phyloP scores from a whole-genome alignment of 2,797 vertebrate genomes.

The Lagodon rhomboides region DNA sequence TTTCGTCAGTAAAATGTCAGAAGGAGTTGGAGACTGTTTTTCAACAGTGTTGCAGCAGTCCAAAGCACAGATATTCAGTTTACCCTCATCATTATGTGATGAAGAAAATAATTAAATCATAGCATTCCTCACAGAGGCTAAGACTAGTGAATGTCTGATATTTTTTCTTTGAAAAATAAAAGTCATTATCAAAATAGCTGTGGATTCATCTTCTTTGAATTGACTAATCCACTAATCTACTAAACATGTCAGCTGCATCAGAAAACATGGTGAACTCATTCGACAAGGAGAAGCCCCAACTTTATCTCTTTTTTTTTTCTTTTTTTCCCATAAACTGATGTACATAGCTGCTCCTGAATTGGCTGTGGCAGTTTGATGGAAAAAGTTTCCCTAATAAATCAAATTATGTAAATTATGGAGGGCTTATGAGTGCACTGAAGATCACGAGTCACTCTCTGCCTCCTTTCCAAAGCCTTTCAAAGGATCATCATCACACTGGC shows the following conservation, averaged over 20 bases:
- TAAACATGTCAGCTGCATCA: neutral
- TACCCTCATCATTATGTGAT: neutral
- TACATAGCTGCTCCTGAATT: neutral
- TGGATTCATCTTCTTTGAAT: slow-evolving; percentile 1
- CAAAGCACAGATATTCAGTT: neutral
- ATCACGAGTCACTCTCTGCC: slow-evolving; percentile 10
- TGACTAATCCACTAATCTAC: neutral
- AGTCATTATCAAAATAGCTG: slow-evolving; percentile 1
- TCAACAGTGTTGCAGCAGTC: neutral
- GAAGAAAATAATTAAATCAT: neutral
- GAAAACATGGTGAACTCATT: slow-evolving; percentile 8
- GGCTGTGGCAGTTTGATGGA: neutral
- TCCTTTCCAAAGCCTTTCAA: slow-evolving; percentile 10
- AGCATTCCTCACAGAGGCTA: neutral
- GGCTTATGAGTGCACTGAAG: slow-evolving; percentile 8
- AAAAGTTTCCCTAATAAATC: slow-evolving; percentile 6
- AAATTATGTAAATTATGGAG: slow-evolving; percentile 18
- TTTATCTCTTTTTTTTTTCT: slow-evolving; percentile 5
- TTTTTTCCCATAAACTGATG: slow-evolving; percentile 9
- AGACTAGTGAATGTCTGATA: neutral
- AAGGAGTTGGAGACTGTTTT: neutral
- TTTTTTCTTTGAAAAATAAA: neutral
- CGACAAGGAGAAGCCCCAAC: neutral
- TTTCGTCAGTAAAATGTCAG: neutral
- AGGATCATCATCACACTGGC: neutral